Conservation (phyloP, 64 coral and sea anemone species). For the Pocillopora damicornis region DNA sequence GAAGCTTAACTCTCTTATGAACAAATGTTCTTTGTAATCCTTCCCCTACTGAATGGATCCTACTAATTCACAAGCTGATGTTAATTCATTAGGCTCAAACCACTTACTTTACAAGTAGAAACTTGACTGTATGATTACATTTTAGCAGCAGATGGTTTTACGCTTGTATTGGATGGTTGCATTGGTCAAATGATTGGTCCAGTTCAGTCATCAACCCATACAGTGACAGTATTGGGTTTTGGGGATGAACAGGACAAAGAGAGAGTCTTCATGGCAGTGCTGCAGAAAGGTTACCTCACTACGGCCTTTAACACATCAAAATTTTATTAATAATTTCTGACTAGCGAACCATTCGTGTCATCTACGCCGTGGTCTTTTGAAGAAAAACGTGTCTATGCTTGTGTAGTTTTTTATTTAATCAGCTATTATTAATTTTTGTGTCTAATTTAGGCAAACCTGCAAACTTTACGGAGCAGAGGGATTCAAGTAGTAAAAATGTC, state of each 20-base stretch:
- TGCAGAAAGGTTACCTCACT: constrained; percentile 15
- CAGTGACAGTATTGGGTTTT: constrained; percentile 37
- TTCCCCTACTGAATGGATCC: no score
- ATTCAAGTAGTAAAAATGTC: constrained; percentile 21
- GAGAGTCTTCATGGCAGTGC: constrained; percentile 31
- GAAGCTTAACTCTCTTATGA: background rate
- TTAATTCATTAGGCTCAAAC: no score
- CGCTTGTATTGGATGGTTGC: constrained; percentile 30
- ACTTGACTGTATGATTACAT: background rate
- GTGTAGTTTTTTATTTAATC: no score
- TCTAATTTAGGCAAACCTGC: constrained; percentile 11
- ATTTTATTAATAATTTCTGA: no score
- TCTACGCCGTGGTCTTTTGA: no score
- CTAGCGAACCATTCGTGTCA: no score
- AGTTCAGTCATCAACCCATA: constrained; percentile 25
- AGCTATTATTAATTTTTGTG: background rate
- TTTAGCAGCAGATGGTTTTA: constrained; percentile 1
- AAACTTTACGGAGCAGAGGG: constrained; percentile 27
- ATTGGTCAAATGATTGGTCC: constrained; percentile 45
- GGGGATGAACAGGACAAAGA: constrained; percentile 55
- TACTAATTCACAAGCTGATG: no score
- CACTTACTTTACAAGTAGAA: no score
- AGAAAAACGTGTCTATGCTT: no score
- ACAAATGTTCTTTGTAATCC: background rate
- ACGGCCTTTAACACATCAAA: background rate